These are phyloP conservation scores for Umimayanthus chanpuru DNA, from an alignment of 92 coral and sea anemone species.

Conservation along the genomic window DNA sequence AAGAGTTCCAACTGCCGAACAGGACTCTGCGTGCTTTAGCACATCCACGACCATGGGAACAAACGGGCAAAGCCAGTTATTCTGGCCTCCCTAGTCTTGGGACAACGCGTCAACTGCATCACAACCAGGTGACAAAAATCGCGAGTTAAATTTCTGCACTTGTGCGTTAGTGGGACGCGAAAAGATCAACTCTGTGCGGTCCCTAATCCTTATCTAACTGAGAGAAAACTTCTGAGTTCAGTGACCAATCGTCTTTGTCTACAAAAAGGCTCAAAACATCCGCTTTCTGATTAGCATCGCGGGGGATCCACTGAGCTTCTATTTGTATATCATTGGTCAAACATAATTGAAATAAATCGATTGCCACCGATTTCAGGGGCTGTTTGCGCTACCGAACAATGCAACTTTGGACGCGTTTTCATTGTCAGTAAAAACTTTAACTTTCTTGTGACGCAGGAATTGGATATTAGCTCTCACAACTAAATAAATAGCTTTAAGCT, in stretches of 20 bases:
- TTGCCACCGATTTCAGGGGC: constrained; percentile 36
- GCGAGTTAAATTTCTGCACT: constrained; percentile 50
- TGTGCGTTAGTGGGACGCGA: constrained; percentile 55
- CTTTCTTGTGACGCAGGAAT: constrained; percentile 18
- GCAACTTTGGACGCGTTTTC: constrained; percentile 49
- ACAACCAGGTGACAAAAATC: constrained; percentile 56
- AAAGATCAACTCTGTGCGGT: constrained; percentile 53
- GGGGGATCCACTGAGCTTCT: constrained; percentile 43
- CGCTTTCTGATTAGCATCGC: constrained; percentile 31
- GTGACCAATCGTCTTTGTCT: constrained; percentile 57
- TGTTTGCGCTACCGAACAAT: constrained; percentile 43
- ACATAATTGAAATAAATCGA: constrained; percentile 35
- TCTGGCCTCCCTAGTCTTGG: constrained; percentile 45
- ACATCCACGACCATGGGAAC: constrained; percentile 45
- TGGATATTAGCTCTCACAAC: constrained; percentile 10
- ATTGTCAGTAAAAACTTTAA: constrained; percentile 53
- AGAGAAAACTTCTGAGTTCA: constrained; percentile 46
- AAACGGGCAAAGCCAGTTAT: constrained; percentile 60
- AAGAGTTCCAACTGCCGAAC: constrained; percentile 42
- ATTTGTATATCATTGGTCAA: constrained; percentile 39
- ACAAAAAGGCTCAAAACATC: constrained; percentile 47
- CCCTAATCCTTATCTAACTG: constrained; percentile 46
- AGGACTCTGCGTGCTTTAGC: constrained; percentile 47
- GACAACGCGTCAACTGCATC: constrained; percentile 57
- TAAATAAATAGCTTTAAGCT: constrained; percentile 37